Conservation (phyloP, 2,113 vertebrate species). For the Rynchops niger region DNA sequence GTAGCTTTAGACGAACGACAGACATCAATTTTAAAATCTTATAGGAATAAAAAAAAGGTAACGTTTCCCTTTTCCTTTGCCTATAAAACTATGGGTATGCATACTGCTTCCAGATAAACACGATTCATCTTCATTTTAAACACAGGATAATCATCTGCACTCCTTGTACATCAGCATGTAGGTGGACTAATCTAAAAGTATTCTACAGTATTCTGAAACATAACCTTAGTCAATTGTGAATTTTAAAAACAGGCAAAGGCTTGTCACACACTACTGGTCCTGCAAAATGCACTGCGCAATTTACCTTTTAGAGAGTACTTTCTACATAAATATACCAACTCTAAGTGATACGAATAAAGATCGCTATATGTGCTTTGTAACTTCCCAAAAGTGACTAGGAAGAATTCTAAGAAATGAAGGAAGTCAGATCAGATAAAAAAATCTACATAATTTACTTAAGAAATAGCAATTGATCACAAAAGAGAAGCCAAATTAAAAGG, state of each 20-base stretch:
- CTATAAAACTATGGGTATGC: neutral
- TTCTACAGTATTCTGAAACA: neutral
- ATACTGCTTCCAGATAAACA: neutral
- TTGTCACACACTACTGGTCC: neutral
- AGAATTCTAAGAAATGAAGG: neutral
- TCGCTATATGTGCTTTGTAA: neutral
- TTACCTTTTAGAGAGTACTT: neutral
- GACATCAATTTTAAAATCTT: neutral
- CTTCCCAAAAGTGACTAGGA: fast-evolving
- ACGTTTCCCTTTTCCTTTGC: neutral
- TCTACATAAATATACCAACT: no score
- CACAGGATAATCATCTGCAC: neutral
- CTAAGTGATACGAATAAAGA: fast-evolving
- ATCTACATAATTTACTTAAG: neutral
- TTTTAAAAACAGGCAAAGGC: neutral
- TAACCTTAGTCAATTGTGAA: no score
- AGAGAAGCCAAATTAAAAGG: neutral
- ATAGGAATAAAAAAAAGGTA: neutral
- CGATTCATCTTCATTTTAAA: neutral
- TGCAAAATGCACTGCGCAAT: neutral
- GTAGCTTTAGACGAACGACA: neutral
- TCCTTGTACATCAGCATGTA: neutral
- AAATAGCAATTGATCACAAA: neutral
- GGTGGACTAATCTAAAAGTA: neutral
- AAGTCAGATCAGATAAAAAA: neutral